Evolutionary conservation across 2,797 vertebrate species (phyloP), one percentile per base, ranked within the genome.

Genomic region (Rhinella marina): DNA sequence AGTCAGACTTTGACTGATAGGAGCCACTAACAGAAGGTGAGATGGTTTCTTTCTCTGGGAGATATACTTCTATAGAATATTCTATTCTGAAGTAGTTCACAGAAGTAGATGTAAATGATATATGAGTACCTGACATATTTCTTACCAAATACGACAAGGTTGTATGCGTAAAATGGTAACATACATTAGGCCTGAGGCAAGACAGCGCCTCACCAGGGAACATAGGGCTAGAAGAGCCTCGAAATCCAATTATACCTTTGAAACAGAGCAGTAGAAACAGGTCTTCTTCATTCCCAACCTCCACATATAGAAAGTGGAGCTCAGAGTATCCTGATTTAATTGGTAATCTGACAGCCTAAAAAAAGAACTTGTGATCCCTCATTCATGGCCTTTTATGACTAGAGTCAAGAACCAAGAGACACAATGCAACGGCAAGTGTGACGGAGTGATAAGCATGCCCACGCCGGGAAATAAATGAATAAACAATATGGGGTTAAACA

Each of bases 311-410:
- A 41, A 81, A 41, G 48, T 14, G 13, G 72, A 27, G 81, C 72
- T n/a, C 8, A 66, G 72, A n/a, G 25, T 88, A 85, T 50, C 83
- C 76, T 41, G 57, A 56, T 68, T 85, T 86, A 88, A 85, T 88
- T 66, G 78, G 56, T 82, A 81, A 64, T 25, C 48, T 85, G 83
- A 81, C 83, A 85, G 70, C 21, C 54, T n/a, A 32, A 32, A 57
- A 59, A 72, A 73, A 73, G 21, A 76, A 29, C 76, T 50, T 57
- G 59, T 48, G 21, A 68, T 41, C 11, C 50, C 66, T 79, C 78
- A 86, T 88, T 86, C 41, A 81, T 27, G 70, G 23, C 48, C 66
- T 76, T 81, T 81, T 29, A n/a, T 81, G 50, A 73, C 68, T 78
- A 29, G 68, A 76, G 23, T 80, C 23, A 52, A 17, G 52, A 61